These are phyloP conservation scores for Geotria australis DNA, from an alignment of 2,797 vertebrate genomes.

Conservation along the genomic window DNA sequence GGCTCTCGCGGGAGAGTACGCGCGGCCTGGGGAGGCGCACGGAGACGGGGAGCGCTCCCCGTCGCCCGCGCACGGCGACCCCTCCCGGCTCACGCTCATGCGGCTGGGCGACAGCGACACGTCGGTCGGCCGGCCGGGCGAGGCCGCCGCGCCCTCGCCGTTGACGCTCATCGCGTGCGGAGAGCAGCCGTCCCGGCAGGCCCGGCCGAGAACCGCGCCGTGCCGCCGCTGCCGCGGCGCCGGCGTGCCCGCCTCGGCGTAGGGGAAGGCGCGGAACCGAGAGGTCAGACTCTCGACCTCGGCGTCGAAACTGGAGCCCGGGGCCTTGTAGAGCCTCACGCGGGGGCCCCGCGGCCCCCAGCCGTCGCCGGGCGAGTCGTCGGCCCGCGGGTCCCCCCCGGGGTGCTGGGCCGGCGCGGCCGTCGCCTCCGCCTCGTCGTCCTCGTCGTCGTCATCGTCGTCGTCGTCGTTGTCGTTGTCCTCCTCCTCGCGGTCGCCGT, in stretches of 20 bases:
- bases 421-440: not conserved
- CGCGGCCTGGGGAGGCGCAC: too few species aligned
- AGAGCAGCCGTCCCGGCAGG: too few species aligned
- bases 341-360: too few species aligned
- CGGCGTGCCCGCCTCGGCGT: not conserved
- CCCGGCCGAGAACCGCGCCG: too few species aligned
- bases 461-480: not conserved
- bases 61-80: not conserved
- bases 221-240: not conserved
- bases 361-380: too few species aligned
- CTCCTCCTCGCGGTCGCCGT: not conserved
- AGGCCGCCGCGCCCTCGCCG: not conserved
- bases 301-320: not conserved
- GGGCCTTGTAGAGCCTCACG: not conserved
- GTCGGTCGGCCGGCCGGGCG: not conserved
- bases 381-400: not conserved
- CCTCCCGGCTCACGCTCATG: not conserved
- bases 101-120: not conserved
- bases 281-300: not conserved
- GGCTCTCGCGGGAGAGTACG: not conserved
- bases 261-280: not conserved
- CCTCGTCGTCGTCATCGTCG: not conserved
- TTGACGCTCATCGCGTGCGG: not conserved
- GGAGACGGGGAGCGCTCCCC: too few species aligned
- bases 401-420: not conserved